These are phyloP conservation scores for Leptinotarsa texana DNA, from an alignment of 1,140 invertebrate species.

Conservation along the genomic window DNA sequence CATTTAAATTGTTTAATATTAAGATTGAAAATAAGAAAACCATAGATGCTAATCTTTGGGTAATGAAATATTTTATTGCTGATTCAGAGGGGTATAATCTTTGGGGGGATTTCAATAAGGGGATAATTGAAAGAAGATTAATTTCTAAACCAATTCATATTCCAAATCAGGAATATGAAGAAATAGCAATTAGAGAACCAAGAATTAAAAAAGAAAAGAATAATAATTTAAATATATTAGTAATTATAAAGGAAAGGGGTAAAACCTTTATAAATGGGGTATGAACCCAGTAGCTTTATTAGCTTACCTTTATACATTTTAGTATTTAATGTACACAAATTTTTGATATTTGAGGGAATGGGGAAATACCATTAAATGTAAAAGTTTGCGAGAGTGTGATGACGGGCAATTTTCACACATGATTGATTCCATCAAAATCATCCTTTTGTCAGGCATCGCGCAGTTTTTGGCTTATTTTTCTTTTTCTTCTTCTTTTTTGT, in stretches of 20 bases:
- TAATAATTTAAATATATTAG: constrained; percentile 57
- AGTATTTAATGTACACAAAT: constrained; percentile 60
- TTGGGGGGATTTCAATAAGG: constrained; percentile 55
- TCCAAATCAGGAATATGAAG: constrained; percentile 58
- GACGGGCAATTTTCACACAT: constrained; percentile 48
- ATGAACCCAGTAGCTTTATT: constrained; percentile 59
- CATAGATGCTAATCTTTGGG: constrained; percentile 57
- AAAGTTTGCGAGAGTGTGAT: constrained; percentile 26
- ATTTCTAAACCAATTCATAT: constrained; percentile 62
- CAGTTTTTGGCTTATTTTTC: too few relatives aligned
- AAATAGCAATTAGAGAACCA: constrained; percentile 58
- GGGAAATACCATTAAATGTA: constrained; percentile 60
- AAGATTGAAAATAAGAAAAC: constrained; percentile 57
- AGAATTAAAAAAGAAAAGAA: constrained; percentile 57
- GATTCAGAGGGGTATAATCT: constrained; percentile 56
- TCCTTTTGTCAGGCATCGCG: constrained; percentile 61
- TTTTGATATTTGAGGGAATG: constrained; percentile 61
- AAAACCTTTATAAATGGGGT: constrained; percentile 57
- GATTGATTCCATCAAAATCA: constrained; percentile 62
- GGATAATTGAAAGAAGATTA: constrained; percentile 60
- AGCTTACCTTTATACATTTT: constrained; percentile 60
- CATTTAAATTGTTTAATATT: constrained; percentile 53
- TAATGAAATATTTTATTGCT: constrained; percentile 60
- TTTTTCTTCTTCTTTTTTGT: too few relatives aligned
- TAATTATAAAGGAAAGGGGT: constrained; percentile 58